Evolutionary conservation across 2,888 invertebrate genomes (phyloP).

Genomic region (Ennomos fuscantarius): DNA sequence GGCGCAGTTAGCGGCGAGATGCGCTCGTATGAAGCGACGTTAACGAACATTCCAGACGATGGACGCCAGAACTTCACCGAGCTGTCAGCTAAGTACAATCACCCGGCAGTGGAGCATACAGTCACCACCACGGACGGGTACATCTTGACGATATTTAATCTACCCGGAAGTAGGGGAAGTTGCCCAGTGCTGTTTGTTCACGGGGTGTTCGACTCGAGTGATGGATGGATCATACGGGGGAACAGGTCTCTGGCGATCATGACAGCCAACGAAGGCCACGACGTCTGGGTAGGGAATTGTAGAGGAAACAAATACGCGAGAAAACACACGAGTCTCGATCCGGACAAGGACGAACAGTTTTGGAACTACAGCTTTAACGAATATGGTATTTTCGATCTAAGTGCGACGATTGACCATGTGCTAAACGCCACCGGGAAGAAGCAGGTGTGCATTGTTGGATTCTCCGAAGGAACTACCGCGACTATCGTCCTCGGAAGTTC

Average conservation of each 20-base stretch:
- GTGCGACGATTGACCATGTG: constrained; percentile 79
- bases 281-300: constrained; percentile 55
- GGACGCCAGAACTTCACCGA: constrained; percentile 34
- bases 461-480: constrained; percentile 87
- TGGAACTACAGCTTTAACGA: constrained; percentile 85
- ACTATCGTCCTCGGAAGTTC: constrained; percentile 80
- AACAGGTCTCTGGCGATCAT: constrained; percentile 45
- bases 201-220: constrained; percentile 48
- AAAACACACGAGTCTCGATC: constrained; percentile 75
- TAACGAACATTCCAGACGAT: constrained; percentile 28
- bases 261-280: constrained; percentile 45
- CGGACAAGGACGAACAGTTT: constrained; percentile 62
- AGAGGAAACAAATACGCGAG: constrained; percentile 78
- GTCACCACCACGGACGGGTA: constrained; percentile 55
- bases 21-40: constrained; percentile 11
- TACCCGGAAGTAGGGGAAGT: constrained; percentile 39
- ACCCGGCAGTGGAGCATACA: constrained; percentile 36
- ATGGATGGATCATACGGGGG: constrained; percentile 49
- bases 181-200: constrained; percentile 45
- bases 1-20: constrained; percentile 2
- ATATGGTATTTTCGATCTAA: constrained; percentile 87
- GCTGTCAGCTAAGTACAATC: constrained; percentile 40
- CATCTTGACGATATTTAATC: constrained; percentile 44
- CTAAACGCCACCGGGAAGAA: constrained; percentile 69
- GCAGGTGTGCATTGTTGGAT: constrained; percentile 86